These are phyloP conservation scores for Acleris sparsana DNA, from an alignment of 2,888 invertebrate species.

Conservation along the genomic window DNA sequence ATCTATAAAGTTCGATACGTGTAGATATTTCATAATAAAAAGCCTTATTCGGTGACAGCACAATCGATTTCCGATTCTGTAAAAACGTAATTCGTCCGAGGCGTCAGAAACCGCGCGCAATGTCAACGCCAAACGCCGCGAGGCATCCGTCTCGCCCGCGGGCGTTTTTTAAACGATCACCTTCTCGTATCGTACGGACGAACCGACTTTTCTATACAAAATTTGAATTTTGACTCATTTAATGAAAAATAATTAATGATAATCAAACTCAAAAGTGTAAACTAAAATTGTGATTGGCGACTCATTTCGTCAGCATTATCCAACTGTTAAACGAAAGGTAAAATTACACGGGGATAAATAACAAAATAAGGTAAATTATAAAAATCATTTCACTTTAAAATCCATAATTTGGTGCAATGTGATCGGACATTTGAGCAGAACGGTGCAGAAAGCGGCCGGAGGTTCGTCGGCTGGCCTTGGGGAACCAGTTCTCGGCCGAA, in stretches of 20 bases:
- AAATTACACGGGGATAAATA: not conserved
- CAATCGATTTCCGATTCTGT: slow-evolving; percentile 39
- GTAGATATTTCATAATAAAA: slow-evolving; percentile 34
- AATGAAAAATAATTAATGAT: slow-evolving; percentile 2
- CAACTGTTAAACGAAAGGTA: not conserved
- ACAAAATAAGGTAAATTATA: not conserved
- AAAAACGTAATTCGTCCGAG: slow-evolving; percentile 49
- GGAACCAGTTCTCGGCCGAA: slow-evolving; percentile 81
- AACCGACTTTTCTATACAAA: slow-evolving; percentile 17
- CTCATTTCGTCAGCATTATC: not conserved
- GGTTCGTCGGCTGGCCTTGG: slow-evolving; percentile 83
- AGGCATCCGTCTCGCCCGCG: slow-evolving; percentile 41
- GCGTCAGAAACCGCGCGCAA: slow-evolving; percentile 51
- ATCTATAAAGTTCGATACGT: slow-evolving; percentile 34
- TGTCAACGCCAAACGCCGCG: slow-evolving; percentile 52
- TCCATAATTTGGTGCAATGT: slow-evolving; percentile 12
- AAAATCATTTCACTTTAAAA: not conserved
- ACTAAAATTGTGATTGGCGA: not conserved
- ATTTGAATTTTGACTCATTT: slow-evolving; percentile 10
- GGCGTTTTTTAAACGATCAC: slow-evolving; percentile 39
- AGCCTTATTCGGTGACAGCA: slow-evolving; percentile 39
- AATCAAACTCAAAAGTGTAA: not conserved
- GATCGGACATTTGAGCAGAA: slow-evolving; percentile 7
- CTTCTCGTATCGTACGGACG: no score
- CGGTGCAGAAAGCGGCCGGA: slow-evolving; percentile 39